Conservation (phyloP, 2,797 vertebrate genomes). For the Enteromius unitaeniatus region DNA sequence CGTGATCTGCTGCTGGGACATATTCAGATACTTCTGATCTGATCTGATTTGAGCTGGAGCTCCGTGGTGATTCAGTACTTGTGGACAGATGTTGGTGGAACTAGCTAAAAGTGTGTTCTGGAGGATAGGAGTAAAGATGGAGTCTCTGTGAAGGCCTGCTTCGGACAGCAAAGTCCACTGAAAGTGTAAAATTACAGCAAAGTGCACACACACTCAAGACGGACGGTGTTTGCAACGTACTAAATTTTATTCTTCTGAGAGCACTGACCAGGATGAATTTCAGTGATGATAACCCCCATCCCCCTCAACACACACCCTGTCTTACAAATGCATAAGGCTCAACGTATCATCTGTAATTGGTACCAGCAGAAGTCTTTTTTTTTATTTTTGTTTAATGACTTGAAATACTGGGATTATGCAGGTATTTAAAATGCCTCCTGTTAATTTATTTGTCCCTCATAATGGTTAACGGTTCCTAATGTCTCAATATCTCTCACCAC, state of each 20-base stretch:
- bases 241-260: conserved; percentile 13
- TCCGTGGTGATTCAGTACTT: background rate
- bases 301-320: no score
- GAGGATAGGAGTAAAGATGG: background rate
- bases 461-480: background rate
- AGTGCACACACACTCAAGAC: background rate
- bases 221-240: background rate
- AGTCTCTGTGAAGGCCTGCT: background rate
- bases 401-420: background rate
- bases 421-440: conserved; percentile 11
- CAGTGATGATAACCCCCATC: background rate
- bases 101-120: background rate
- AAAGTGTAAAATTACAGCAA: background rate
- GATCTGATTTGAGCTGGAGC: background rate
- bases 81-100: background rate
- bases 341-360: background rate
- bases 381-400: background rate
- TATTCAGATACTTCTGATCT: background rate
- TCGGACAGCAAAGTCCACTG: background rate
- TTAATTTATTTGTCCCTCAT: conserved; percentile 17
- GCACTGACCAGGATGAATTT: background rate
- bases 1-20: conserved; percentile 63
- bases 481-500: background rate
- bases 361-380: background rate
- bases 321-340: background rate